Percentiles rank a stretch among this genome's conserved stretches.
Conservation (phyloP, 2,797 vertebrate species). For the Mionectes olivaceus region DNA sequence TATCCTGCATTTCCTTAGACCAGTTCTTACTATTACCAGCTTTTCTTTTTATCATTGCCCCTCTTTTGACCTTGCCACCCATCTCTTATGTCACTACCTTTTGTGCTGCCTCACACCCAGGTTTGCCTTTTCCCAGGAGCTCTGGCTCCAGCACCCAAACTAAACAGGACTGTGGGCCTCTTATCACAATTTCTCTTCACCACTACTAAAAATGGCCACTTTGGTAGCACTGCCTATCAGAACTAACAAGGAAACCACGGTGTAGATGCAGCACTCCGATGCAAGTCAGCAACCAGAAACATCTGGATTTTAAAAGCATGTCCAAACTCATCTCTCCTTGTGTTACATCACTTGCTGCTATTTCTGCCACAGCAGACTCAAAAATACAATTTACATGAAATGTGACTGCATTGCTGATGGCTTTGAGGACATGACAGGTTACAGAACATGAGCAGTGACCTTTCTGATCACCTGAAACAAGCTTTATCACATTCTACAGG, state of each 20-base stretch:
- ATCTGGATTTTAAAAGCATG: neutral
- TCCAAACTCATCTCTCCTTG: neutral
- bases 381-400: neutral
- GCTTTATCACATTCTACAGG: neutral
- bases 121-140: neutral
- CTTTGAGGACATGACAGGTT: neutral
- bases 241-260: neutral
- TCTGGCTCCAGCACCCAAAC: neutral
- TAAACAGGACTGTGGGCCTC: neutral
- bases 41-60: neutral
- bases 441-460: neutral
- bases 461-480: neutral
- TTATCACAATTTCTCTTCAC: neutral
- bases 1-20: neutral
- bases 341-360: neutral
- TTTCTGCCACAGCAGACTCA: neutral
- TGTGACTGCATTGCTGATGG: accelerated
- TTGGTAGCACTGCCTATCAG: neutral
- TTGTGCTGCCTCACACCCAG: neutral
- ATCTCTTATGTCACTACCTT: neutral
- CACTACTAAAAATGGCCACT: neutral
- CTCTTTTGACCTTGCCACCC: neutral
- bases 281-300: neutral
- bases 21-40: neutral
- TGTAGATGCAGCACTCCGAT: neutral